A percentile compares a stretch with the other conserved stretches of the same genome.
Evolutionary conservation across 2,888 invertebrate species (phyloP).

Genomic region (Caenorhabditis sulstoni): DNA sequence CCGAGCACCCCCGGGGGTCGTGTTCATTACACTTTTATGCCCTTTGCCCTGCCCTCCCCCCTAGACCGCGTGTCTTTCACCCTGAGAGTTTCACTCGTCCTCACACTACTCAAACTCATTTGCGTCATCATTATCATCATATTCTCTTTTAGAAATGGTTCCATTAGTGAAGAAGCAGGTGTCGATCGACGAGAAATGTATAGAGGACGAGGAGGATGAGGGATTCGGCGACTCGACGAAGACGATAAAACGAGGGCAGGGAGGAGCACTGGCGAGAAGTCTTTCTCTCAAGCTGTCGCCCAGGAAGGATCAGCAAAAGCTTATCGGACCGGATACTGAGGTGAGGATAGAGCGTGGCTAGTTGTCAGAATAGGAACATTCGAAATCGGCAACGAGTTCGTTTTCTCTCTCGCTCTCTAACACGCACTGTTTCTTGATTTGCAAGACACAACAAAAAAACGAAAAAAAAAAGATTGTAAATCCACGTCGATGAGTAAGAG

Average conservation of each 20-base stretch:
- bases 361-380: too few species aligned
- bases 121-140: constrained; percentile 37
- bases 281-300: constrained; percentile 48
- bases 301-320: constrained; percentile 5
- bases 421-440: too few species aligned
- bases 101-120: background rate
- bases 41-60: constrained; percentile 31
- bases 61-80: constrained; percentile 11
- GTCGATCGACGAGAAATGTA: constrained; percentile 52
- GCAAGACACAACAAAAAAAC: too few species aligned
- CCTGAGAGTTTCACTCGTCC: constrained; percentile 30
- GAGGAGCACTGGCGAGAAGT: constrained; percentile 33
- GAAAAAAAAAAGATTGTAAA: too few species aligned
- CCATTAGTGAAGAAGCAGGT: constrained; percentile 56
- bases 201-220: constrained; percentile 43
- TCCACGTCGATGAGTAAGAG: background rate
- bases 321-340: constrained; percentile 30
- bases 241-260: constrained; percentile 54
- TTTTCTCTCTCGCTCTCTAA: too few species aligned
- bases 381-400: too few species aligned
- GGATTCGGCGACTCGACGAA: constrained; percentile 51
- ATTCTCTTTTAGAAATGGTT: constrained; percentile 34
- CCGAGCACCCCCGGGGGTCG: constrained; percentile 14
- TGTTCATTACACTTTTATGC: constrained; percentile 51
- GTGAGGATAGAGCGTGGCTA: too few species aligned